phyloP scores from a whole-genome alignment of 92 coral and sea anemone genomes.

The Epizoanthus scotinus region DNA sequence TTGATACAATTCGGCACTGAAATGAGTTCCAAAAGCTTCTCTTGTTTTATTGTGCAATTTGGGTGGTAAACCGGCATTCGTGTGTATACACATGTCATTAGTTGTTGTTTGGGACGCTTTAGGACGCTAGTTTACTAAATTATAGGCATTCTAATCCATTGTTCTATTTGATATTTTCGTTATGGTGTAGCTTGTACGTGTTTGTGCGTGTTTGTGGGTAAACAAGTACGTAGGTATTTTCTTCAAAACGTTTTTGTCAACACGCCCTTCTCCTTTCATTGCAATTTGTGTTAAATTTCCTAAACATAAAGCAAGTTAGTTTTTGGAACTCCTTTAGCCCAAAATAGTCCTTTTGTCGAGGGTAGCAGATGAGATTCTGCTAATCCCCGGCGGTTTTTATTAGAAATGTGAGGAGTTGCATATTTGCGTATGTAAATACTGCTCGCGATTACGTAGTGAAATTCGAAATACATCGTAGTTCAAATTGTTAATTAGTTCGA shows the following conservation, averaged over 20 bases:
- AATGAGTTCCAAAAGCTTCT: constrained; percentile 19
- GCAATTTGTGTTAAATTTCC: neutral
- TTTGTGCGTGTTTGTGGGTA: too few relatives aligned
- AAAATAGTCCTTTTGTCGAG: neutral
- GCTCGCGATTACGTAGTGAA: constrained; percentile 2
- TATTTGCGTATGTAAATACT: constrained; percentile 9
- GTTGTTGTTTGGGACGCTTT: neutral
- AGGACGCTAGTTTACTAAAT: neutral
- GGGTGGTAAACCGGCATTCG: neutral
- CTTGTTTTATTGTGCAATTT: neutral
- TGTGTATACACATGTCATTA: neutral
- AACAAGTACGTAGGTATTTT: neutral
- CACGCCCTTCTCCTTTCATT: neutral
- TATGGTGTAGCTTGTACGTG: too few relatives aligned
- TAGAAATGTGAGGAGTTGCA: neutral
- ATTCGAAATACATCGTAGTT: constrained; percentile 2
- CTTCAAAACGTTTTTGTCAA: neutral
- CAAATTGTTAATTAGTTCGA: neutral
- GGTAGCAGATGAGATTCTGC: neutral
- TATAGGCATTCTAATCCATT: too few relatives aligned
- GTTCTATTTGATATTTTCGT: too few relatives aligned
- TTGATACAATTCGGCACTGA: constrained; percentile 12
- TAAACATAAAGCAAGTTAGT: neutral
- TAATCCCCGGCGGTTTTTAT: neutral
- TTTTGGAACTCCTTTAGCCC: constrained; percentile 6